Evolutionary conservation across 2,113 vertebrate genomes (phyloP).

Genomic region (Xerus inauris): DNA sequence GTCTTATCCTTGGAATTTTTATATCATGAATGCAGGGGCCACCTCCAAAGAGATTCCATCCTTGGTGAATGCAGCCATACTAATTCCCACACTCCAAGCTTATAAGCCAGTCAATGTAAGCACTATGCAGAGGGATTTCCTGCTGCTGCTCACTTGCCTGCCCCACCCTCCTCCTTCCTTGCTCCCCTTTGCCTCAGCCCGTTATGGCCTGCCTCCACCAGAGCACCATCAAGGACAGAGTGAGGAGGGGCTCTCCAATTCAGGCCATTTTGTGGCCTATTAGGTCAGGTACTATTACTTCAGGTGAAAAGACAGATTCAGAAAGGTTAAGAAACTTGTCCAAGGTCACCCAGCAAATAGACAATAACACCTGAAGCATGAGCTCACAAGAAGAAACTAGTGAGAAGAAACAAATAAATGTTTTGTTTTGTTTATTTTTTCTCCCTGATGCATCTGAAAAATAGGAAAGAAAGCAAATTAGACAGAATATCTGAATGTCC

Average conservation of each 20-base stretch:
- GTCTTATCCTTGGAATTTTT: background rate
- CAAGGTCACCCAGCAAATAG: conserved; percentile 1
- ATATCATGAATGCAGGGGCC: background rate
- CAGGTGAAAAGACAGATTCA: background rate
- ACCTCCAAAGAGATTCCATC: background rate
- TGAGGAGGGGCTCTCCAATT: background rate
- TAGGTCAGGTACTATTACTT: background rate
- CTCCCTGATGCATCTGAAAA: background rate
- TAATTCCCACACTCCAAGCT: no score
- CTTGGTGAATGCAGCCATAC: background rate
- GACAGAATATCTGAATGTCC: background rate
- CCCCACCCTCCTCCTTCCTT: background rate
- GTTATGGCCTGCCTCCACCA: background rate
- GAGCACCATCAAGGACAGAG: background rate
- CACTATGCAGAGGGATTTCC: background rate
- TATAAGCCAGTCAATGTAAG: accelerated
- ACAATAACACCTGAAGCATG: background rate
- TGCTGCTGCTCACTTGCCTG: background rate
- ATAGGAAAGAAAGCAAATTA: background rate
- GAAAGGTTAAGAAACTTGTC: background rate
- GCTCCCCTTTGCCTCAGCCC: background rate
- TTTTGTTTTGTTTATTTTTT: background rate
- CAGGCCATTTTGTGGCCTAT: background rate
- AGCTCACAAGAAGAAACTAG: background rate
- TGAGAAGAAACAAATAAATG: no score